Evolutionary conservation across 2,888 invertebrate species (phyloP), one percentile per base, ranked within the genome.

Genomic region (Mactromeris polynyma): DNA sequence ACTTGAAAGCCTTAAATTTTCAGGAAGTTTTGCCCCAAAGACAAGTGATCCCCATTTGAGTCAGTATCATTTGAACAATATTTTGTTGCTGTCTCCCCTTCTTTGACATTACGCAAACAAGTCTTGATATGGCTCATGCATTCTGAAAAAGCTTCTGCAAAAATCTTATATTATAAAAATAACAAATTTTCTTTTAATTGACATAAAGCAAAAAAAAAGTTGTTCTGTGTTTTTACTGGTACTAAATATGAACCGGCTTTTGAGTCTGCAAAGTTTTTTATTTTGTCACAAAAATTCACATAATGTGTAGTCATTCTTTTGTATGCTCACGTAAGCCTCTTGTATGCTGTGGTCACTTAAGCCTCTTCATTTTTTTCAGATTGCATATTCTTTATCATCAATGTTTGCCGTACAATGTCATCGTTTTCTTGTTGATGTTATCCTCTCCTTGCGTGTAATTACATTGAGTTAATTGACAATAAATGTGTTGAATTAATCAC

Each of bases 1-100:
- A 64, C 9, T 64, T 64, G 58, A 64, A 64, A 26, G n/a, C 58
- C 21, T 64, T 73, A 19, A 46, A 81, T 46, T 90, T 90, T 83
- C 90, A 90, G 90, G 85, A n/a, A 78, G 40, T 38, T 88, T 86
- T 79, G 87, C 38, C 64, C 90, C 87, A 51, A 88, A 87, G 89
- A 87, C 89, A n/a, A 78, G 88, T 19, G 90, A 90, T 33, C 87
- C 90, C 19, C 90, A 90, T 82, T 80, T 90, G 73, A 73, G 90
- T 90, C 42, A 89, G 90, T 90, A 90, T 90, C 42, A 6, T 80
- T 42, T n/a, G 42, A 73, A 42, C 21, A 36, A 82, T 40, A 33
- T 38, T 1, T 36, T 21, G 33, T 31, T 36, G 81, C 36, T 36
- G 36, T 26, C 46, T 0, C n/a, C 42, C 51, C 69, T 46, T 26